Percentiles rank a stretch among this genome's conserved stretches.
Evolutionary conservation across 2,113 vertebrate genomes (phyloP).

Genomic region (Gadus chalcogrammus): DNA sequence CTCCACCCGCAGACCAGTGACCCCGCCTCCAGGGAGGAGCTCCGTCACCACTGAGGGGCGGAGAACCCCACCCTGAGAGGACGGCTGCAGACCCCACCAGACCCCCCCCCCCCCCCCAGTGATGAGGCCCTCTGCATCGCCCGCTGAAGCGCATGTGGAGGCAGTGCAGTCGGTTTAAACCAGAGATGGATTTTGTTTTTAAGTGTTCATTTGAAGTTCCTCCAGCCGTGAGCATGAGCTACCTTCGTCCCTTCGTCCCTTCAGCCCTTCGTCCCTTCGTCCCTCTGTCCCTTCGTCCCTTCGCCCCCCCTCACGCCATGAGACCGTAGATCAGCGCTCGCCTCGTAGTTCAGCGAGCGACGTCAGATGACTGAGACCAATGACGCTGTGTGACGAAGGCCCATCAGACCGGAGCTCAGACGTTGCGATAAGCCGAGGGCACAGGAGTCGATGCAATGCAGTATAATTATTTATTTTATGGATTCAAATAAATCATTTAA

Average conservation of each 20-base stretch:
- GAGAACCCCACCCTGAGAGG: conserved; percentile 51
- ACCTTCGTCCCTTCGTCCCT: too few relatives aligned
- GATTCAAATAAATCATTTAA: conserved; percentile 1
- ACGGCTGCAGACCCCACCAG: not conserved
- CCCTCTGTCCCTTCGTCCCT: too few relatives aligned
- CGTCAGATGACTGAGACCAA: conserved; percentile 18
- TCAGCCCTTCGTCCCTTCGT: too few relatives aligned
- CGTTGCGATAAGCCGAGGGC: conserved; percentile 26
- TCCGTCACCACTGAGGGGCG: conserved; percentile 71
- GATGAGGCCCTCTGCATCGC: not conserved
- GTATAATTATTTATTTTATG: conserved; percentile 21
- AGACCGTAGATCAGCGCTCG: too few relatives aligned
- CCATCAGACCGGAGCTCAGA: conserved; percentile 23
- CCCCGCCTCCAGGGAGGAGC: conserved; percentile 77
- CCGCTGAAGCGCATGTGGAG: too few relatives aligned
- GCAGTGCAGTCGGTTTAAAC: too few relatives aligned
- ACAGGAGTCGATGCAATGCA: conserved; percentile 23
- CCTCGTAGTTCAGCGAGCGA: conserved; percentile 15
- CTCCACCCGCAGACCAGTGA: conserved; percentile 69
- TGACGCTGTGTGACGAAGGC: conserved; percentile 14
- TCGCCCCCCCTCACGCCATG: too few relatives aligned
- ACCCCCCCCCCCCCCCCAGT: not conserved
- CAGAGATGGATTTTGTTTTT: too few relatives aligned
- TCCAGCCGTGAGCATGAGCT: too few relatives aligned
- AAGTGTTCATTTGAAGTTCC: too few relatives aligned